Evolutionary conservation across 2,797 vertebrate genomes (phyloP).

Genomic region (Petrocephalus schoutedeni): DNA sequence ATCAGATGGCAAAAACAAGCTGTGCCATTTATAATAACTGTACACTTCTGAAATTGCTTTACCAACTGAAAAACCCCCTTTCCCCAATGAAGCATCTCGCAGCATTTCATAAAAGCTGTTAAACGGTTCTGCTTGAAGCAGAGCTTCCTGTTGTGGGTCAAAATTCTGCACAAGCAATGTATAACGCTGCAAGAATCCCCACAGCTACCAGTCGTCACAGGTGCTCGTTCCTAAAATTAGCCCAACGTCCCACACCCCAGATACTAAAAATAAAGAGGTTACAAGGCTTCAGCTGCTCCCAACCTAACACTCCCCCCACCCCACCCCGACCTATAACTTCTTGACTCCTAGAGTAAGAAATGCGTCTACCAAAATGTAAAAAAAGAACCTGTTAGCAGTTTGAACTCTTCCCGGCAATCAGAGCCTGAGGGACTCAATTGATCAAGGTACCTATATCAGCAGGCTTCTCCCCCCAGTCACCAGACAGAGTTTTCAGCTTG

Average conservation of each 20-base stretch:
- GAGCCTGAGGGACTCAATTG: not conserved
- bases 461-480: conserved; percentile 58
- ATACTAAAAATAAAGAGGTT: not conserved
- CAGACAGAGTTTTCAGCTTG: conserved; percentile 74
- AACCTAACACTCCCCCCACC: not conserved
- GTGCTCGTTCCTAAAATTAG: not conserved
- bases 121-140: not conserved
- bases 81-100: not conserved
- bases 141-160: conserved; percentile 14
- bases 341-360: not conserved
- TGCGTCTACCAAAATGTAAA: not conserved
- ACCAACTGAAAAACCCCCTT: not conserved
- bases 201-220: not conserved
- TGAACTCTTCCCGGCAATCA: not conserved
- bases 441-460: conserved; percentile 63
- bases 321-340: not conserved
- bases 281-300: not conserved
- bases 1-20: not conserved
- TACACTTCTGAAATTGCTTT: not conserved
- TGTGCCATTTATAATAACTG: not conserved
- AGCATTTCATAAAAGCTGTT: not conserved
- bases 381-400: not conserved
- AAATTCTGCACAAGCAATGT: not conserved
- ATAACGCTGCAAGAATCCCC: not conserved
- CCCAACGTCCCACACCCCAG: not conserved